Conservation (phyloP, 2,888 invertebrate species). For the Ganaspis brasiliensis region DNA sequence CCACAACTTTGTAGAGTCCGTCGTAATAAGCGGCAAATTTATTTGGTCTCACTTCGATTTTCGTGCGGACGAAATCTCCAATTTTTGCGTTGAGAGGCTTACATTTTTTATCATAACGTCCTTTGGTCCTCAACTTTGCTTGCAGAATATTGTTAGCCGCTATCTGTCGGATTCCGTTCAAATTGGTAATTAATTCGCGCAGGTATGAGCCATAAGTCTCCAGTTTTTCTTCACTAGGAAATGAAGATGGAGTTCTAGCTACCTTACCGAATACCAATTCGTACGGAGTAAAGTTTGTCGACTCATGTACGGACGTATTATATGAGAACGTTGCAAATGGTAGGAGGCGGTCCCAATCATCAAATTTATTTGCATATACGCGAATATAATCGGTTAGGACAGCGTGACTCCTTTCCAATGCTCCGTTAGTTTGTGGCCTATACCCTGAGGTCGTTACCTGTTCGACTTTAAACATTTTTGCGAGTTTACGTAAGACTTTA, state of each 20-base stretch:
- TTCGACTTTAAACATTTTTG: conserved; percentile 51
- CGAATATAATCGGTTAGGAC: conserved; percentile 53
- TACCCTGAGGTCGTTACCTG: conserved; percentile 48
- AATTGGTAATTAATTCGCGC: neutral
- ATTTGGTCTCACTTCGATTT: neutral
- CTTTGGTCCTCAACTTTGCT: neutral
- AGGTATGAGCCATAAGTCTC: neutral
- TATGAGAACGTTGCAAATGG: conserved; percentile 48
- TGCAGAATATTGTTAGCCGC: neutral
- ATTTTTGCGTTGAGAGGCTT: neutral
- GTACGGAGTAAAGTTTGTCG: conserved; percentile 45
- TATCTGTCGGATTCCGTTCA: neutral
- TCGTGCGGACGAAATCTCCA: neutral
- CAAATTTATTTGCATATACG: conserved; percentile 45
- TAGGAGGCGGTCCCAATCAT: conserved; percentile 54
- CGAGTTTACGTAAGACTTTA: conserved; percentile 47
- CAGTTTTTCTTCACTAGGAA: neutral
- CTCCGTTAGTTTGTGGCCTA: conserved; percentile 53
- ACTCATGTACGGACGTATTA: conserved; percentile 49
- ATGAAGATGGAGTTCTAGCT: neutral
- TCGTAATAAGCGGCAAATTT: neutral
- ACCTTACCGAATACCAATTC: conserved; percentile 51
- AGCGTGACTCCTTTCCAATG: conserved; percentile 54
- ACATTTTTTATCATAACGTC: neutral
- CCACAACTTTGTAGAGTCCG: neutral